Conservation (phyloP, 2,113 vertebrate species). For the Clinocottus analis region DNA sequence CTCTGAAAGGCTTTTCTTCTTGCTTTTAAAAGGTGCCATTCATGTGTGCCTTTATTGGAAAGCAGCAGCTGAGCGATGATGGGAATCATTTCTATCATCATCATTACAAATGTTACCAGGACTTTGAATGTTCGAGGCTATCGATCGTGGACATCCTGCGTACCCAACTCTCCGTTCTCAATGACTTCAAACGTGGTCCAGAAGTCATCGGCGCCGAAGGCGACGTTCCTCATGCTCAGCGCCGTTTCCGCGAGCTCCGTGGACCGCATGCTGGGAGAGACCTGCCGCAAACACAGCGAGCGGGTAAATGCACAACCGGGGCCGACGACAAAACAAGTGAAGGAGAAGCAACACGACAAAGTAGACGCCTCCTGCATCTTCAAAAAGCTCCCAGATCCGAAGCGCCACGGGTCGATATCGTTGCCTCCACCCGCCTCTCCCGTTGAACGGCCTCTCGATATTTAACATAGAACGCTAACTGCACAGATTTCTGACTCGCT, state of each 20-base stretch:
- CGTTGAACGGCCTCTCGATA: too few relatives aligned
- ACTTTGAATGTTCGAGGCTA: too few relatives aligned
- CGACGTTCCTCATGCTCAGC: conserved; percentile 88
- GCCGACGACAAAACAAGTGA: background rate
- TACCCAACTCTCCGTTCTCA: conserved; percentile 96
- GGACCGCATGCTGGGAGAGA: conserved; percentile 91
- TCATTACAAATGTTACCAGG: background rate
- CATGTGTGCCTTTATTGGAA: too few relatives aligned
- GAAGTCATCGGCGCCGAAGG: conserved; percentile 78
- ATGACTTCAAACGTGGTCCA: conserved; percentile 96
- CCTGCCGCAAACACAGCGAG: conserved; percentile 71
- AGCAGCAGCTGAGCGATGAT: too few relatives aligned
- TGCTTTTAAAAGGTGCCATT: too few relatives aligned
- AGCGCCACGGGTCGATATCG: background rate
- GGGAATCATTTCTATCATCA: background rate
- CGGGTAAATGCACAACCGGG: background rate
- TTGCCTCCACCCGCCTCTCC: conserved; percentile 21
- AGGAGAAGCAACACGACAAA: background rate
- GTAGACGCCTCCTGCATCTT: background rate
- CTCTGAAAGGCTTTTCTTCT: background rate
- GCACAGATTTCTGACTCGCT: background rate
- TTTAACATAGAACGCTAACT: conserved; percentile 20
- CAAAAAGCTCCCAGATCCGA: background rate
- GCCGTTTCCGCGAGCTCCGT: conserved; percentile 88
- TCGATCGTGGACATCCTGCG: conserved; percentile 15